Base-by-base conservation (phyloP, 92 coral and sea anemone species). In the Blastomussa wellsi region DNA sequence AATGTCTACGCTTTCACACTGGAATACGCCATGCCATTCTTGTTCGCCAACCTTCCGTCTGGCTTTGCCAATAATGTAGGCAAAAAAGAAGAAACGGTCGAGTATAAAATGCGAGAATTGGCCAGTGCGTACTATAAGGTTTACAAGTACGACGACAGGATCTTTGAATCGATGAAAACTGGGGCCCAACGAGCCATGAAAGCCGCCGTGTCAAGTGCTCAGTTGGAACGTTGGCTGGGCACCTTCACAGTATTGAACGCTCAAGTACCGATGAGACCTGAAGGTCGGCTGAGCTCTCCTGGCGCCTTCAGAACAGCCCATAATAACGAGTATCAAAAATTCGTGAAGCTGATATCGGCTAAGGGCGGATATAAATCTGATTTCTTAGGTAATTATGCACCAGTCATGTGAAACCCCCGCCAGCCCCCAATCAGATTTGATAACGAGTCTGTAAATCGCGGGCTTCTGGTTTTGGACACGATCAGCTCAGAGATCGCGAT, bases 121-220 rank as follows among this genome's bases (percentile, higher is more conserved):
- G 94, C 89, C 37, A 86, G 88, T 17, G 91, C 91, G 0, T 53
- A 81, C 65, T 91, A 65, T 49, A 88, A 80, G 78, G 90, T 91
- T 44, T 68, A 19, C 55, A 65, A 68, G 48, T 86, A 67, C 77
- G 38, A 47, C 28, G 37, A 20, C 24, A 29, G 36, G 1, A 67
- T 48, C 51, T 89, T 69, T 62, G 62, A 77, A 8, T 64, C 65
- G 39, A 39, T 92, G 20, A 3, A n/a, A 2, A 4, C 0, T 8
- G 88, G 66, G 36, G 88, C 91, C 35, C 52, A 3, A 20, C 13
- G 7, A 7, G n/a, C 62, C n/a, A 42, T 22, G 13, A 6, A 37
- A 14, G 24, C 49, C 17, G 66, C 76, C 24, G n/a, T n/a, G n/a
- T n/a, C n/a, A n/a, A n/a, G n/a, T n/a, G 86, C 5, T 85, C 48